These are phyloP conservation scores for Artemia franciscana DNA, from an alignment of 1,140 invertebrate species.

Conservation along the genomic window DNA sequence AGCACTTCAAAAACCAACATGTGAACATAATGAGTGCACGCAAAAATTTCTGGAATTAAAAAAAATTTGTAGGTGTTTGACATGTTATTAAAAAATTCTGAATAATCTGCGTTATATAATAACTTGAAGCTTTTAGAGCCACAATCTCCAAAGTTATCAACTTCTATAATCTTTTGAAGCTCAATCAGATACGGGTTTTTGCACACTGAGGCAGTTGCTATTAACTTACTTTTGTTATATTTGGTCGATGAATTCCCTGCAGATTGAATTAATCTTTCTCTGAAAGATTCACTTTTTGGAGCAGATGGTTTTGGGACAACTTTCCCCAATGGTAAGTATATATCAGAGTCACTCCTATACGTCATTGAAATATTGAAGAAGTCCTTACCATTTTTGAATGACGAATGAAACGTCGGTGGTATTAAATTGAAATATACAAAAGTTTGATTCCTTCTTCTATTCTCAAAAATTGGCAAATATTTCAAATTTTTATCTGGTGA, in stretches of 20 bases:
- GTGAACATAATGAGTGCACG: neutral
- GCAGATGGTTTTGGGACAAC: conserved; percentile 1
- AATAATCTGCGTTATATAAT: neutral
- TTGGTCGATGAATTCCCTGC: neutral
- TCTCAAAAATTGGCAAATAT: neutral
- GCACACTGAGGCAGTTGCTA: neutral
- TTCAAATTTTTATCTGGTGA: neutral
- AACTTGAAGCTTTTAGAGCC: neutral
- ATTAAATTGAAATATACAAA: neutral
- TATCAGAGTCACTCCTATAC: conserved; percentile 9
- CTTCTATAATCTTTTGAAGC: neutral
- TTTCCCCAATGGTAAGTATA: conserved; percentile 8
- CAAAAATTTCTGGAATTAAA: neutral
- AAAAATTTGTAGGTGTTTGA: neutral
- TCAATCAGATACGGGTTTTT: neutral
- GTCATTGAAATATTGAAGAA: conserved; percentile 10
- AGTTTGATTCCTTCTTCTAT: neutral
- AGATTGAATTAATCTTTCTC: neutral
- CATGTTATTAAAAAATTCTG: neutral
- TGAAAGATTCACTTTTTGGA: neutral
- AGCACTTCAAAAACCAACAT: neutral
- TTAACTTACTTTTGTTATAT: neutral
- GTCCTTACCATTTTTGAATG: neutral
- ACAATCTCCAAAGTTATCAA: neutral
- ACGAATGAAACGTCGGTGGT: neutral